Evolutionary conservation across 2,797 vertebrate species (phyloP).

Genomic region (Mormyrops attenuatus): DNA sequence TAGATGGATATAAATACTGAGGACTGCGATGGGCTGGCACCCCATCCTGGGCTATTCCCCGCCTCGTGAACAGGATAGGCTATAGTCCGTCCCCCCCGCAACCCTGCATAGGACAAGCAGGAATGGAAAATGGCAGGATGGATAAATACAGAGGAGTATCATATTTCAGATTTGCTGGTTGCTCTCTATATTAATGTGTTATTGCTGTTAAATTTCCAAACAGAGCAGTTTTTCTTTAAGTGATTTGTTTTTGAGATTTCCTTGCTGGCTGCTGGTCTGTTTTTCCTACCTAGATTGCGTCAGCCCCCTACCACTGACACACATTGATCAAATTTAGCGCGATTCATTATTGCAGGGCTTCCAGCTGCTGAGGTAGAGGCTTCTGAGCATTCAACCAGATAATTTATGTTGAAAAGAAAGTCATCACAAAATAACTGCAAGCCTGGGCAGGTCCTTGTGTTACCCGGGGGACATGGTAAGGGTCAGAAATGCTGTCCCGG

Average conservation of each 20-base stretch:
- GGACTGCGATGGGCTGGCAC: neutral
- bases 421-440: conserved; percentile 3
- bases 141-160: neutral
- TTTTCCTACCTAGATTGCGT: neutral
- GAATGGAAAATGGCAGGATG: neutral
- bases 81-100: neutral
- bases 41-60: neutral
- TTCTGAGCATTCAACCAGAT: conserved; percentile 25
- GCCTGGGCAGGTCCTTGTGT: neutral
- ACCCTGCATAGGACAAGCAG: neutral
- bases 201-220: neutral
- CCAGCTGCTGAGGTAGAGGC: conserved; percentile 20
- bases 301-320: neutral
- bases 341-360: conserved; percentile 36
- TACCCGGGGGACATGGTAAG: no score
- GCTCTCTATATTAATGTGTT: neutral
- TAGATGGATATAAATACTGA: neutral
- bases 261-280: neutral
- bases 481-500: neutral
- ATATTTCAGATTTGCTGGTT: neutral
- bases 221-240: neutral
- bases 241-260: neutral
- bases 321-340: conserved; percentile 41
- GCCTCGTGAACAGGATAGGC: neutral
- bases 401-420: conserved; percentile 35